These are phyloP conservation scores for Telenomus remus DNA, from an alignment of 1,140 invertebrate species.

Conservation along the genomic window DNA sequence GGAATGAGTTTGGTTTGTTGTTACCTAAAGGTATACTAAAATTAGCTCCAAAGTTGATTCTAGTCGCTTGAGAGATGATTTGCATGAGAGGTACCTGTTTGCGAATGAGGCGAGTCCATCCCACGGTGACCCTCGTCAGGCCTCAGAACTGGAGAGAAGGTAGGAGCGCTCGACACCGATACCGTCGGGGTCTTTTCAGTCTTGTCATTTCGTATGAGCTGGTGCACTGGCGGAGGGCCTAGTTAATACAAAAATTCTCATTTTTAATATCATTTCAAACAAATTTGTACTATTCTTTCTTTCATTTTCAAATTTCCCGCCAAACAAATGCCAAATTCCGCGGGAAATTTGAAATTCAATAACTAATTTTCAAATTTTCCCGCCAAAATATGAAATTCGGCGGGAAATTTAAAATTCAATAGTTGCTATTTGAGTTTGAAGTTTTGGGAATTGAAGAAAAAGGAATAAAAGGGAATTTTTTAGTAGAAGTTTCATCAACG, in stretches of 20 bases:
- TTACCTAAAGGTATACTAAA: constrained; percentile 2
- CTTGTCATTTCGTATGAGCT: constrained; percentile 75
- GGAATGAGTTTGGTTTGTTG: not conserved
- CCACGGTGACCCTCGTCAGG: constrained; percentile 72
- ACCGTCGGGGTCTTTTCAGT: constrained; percentile 74
- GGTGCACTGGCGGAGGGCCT: constrained; percentile 74
- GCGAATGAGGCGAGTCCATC: constrained; percentile 74
- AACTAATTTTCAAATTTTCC: too few relatives aligned
- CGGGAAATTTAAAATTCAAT: too few relatives aligned
- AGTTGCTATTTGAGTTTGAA: too few relatives aligned
- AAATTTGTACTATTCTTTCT: too few relatives aligned
- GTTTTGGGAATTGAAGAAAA: too few relatives aligned
- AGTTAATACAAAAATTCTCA: constrained; percentile 1
- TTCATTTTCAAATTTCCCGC: too few relatives aligned
- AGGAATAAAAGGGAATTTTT: too few relatives aligned
- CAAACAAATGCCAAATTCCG: too few relatives aligned
- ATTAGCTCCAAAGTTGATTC: not conserved
- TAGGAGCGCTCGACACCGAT: constrained; percentile 73
- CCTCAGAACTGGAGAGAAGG: constrained; percentile 73
- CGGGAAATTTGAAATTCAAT: too few relatives aligned
- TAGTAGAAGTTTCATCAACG: not conserved
- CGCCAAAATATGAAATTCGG: too few relatives aligned
- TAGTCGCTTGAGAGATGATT: not conserved
- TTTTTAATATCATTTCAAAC: too few relatives aligned
- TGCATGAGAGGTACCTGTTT: constrained; percentile 69